A percentile compares a stretch with the other conserved stretches of the same genome.
phyloP scores from a whole-genome alignment of 2,797 vertebrate genomes.

The Xenops minutus region DNA sequence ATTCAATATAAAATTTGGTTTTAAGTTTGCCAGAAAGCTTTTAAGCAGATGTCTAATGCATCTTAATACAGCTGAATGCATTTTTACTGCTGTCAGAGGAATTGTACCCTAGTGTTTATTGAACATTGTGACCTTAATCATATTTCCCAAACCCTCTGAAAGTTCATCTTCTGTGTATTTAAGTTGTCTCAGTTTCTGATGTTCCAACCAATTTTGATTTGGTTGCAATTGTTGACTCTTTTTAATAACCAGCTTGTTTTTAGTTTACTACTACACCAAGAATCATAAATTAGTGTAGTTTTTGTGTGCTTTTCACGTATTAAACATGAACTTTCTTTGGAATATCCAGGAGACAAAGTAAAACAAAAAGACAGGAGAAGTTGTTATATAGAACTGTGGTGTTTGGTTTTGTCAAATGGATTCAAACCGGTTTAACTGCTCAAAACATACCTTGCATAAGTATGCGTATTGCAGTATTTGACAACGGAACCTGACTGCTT shows the following conservation, averaged over 20 bases:
- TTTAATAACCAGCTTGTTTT: not conserved
- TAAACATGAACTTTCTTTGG: not conserved
- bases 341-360: not conserved
- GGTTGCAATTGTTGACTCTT: not conserved
- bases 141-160: not conserved
- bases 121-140: not conserved
- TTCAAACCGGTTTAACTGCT: not conserved
- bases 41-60: not conserved
- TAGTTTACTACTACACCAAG: not conserved
- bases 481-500: not conserved
- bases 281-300: not conserved
- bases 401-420: not conserved
- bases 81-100: not conserved
- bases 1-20: not conserved
- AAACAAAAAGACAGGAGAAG: not conserved
- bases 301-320: not conserved
- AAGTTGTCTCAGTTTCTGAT: not conserved
- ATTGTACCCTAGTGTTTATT: not conserved
- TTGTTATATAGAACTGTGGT: not conserved
- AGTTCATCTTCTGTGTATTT: not conserved
- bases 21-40: conserved; percentile 25
- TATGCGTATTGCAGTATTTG: not conserved
- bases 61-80: not conserved
- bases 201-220: not conserved
- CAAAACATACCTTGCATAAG: not conserved